phyloP scores from a whole-genome alignment of 2,113 vertebrate genomes.

The Nycticebus coucang region DNA sequence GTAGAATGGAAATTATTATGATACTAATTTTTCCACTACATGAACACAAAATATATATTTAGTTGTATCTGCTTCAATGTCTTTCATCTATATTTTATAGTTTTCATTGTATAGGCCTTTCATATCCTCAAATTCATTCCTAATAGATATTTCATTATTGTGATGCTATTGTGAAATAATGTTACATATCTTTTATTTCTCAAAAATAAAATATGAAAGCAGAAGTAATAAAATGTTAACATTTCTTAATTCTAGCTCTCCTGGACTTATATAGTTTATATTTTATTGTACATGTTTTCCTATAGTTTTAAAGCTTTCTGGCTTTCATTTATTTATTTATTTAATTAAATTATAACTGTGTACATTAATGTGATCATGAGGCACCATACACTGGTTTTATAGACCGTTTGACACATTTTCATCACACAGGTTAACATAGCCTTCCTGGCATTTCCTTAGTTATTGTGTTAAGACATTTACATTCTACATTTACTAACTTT shows the following conservation, averaged over 20 bases:
- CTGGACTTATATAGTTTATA: neutral
- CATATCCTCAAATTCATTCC: neutral
- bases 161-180: neutral
- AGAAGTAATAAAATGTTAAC: conserved; percentile 44
- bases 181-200: neutral
- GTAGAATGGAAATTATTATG: neutral
- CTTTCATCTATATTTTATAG: neutral
- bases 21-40: neutral
- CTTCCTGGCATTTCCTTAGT: no score
- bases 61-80: neutral
- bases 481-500: no score
- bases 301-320: neutral
- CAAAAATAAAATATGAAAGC: conserved; percentile 26
- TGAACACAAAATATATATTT: neutral
- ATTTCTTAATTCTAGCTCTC: neutral
- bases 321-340: no score
- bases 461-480: no score
- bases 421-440: no score
- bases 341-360: no score
- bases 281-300: conserved; percentile 20
- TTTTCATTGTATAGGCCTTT: neutral
- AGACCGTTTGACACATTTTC: no score
- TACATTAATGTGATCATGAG: no score
- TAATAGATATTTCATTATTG: neutral
- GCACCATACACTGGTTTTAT: no score